phyloP scores from a whole-genome alignment of 2,888 invertebrate genomes.

The Prosapia bicincta region DNA sequence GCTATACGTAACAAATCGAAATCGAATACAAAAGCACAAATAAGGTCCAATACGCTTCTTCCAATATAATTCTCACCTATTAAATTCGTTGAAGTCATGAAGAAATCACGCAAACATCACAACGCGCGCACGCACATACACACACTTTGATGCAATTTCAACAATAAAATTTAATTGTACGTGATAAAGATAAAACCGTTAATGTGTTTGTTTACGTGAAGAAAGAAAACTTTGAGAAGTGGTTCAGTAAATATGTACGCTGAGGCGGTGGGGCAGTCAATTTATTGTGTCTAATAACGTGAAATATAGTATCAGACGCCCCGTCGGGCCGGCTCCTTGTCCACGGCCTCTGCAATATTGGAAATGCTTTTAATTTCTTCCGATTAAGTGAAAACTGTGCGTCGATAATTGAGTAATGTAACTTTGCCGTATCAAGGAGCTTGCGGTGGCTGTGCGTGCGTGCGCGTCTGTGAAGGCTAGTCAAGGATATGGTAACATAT shows the following conservation, averaged over 20 bases:
- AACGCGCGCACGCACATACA: too few species aligned
- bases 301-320: not conserved
- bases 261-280: not conserved
- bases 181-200: not conserved
- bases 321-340: not conserved
- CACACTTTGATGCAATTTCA: not conserved
- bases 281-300: not conserved
- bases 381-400: not conserved
- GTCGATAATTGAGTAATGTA: not conserved
- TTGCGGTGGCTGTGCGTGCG: too few species aligned
- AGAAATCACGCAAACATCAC: too few species aligned
- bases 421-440: too few species aligned
- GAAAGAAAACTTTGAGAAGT: not conserved
- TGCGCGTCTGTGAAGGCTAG: too few species aligned
- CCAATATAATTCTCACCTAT: too few species aligned
- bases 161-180: not conserved
- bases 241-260: not conserved
- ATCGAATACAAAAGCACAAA: too few species aligned
- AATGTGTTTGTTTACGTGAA: not conserved
- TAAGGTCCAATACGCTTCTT: too few species aligned
- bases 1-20: too few species aligned
- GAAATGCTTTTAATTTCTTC: not conserved
- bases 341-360: not conserved
- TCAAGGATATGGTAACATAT: too few species aligned
- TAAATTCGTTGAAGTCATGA: too few species aligned